phyloP scores from a whole-genome alignment of 2,797 vertebrate genomes.

The Oreortyx pictus region DNA sequence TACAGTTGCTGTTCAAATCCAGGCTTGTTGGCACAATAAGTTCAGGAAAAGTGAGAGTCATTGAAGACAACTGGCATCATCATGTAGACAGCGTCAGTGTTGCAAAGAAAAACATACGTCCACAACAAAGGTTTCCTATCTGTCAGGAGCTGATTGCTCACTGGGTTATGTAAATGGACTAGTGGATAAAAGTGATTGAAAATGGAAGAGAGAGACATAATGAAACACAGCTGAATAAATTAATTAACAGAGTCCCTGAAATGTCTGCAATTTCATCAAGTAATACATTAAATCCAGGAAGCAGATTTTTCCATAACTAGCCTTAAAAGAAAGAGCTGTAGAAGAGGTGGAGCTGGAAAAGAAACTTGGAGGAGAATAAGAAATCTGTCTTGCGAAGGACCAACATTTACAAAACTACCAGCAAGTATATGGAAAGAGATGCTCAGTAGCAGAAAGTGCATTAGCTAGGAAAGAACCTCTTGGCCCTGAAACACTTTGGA shows the following conservation, averaged over 20 bases:
- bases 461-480: not conserved
- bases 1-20: not conserved
- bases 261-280: not conserved
- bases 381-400: not conserved
- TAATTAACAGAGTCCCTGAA: not conserved
- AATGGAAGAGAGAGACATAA: not conserved
- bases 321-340: not conserved
- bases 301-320: not conserved
- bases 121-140: not conserved
- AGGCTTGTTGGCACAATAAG: not conserved
- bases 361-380: constrained; percentile 26
- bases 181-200: not conserved
- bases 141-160: not conserved
- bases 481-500: not conserved
- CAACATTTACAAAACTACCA: not conserved
- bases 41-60: not conserved
- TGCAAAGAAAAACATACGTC: not conserved
- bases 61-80: not conserved
- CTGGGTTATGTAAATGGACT: not conserved
- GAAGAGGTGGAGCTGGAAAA: constrained; percentile 6
- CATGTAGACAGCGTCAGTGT: not conserved
- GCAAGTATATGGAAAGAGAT: not conserved
- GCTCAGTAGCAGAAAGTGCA: not conserved
- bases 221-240: not conserved
- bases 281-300: not conserved